Percentiles rank a stretch among this genome's conserved stretches.
Evolutionary conservation across 2,797 vertebrate species (phyloP).

Genomic region (Darevskia mixta): DNA sequence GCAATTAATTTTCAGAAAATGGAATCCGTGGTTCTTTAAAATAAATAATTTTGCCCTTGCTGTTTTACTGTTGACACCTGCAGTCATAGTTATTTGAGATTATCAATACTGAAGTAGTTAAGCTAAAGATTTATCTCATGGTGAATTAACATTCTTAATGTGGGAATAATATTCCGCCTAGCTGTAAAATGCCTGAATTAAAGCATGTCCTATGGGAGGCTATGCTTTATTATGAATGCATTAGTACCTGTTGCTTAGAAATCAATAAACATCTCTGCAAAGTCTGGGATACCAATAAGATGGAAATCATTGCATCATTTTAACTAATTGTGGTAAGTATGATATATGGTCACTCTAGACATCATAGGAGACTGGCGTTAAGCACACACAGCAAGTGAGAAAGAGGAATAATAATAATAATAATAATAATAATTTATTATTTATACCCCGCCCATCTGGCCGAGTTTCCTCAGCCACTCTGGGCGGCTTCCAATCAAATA

Average conservation of each 20-base stretch:
- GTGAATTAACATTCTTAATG: constrained; percentile 57
- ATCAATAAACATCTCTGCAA: constrained; percentile 65
- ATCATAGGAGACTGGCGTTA: constrained; percentile 49
- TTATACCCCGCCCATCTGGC: too few relatives aligned
- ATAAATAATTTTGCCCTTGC: neutral
- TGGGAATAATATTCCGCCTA: constrained; percentile 34
- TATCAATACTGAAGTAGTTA: constrained; percentile 59
- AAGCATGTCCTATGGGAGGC: constrained; percentile 39
- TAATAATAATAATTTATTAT: too few relatives aligned
- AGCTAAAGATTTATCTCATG: constrained; percentile 53
- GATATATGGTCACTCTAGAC: constrained; percentile 57
- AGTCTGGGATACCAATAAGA: constrained; percentile 41
- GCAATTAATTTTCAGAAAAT: constrained; percentile 6
- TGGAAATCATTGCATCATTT: constrained; percentile 51
- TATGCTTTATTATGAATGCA: constrained; percentile 54
- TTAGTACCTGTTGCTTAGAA: constrained; percentile 44
- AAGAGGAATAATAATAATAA: neutral
- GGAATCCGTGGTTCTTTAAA: neutral
- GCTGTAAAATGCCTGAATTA: constrained; percentile 52
- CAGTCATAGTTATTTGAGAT: constrained; percentile 35
- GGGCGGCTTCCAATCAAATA: too few relatives aligned
- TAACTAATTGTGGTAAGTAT: constrained; percentile 63
- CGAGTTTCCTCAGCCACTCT: too few relatives aligned
- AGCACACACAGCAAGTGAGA: constrained; percentile 45
- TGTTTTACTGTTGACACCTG: constrained; percentile 10